Evolutionary conservation across 2,888 invertebrate species (phyloP).

Genomic region (Torymus auratus): DNA sequence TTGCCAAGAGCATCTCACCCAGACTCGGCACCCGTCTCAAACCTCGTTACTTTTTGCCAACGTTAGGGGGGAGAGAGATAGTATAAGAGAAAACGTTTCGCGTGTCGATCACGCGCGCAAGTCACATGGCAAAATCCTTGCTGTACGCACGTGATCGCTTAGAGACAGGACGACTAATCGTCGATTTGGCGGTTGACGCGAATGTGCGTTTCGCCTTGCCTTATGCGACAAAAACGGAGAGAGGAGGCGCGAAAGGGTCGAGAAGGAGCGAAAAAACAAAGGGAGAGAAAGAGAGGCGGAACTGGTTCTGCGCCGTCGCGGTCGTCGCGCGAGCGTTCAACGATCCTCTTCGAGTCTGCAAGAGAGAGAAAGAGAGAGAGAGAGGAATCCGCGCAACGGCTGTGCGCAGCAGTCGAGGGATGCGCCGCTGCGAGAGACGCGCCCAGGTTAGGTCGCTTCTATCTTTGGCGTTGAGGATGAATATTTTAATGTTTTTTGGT

Average conservation of each 20-base stretch:
- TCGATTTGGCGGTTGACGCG: slow-evolving; percentile 42
- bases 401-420: slow-evolving; percentile 26
- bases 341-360: slow-evolving; percentile 23
- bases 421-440: not conserved
- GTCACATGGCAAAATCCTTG: slow-evolving; percentile 4
- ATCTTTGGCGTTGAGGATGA: not conserved
- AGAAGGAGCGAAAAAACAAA: slow-evolving; percentile 34
- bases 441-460: too few species aligned
- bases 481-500: slow-evolving; percentile 9
- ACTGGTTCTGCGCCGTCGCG: slow-evolving; percentile 43
- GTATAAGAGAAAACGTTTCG: slow-evolving; percentile 11
- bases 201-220: too few species aligned
- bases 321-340: slow-evolving; percentile 10
- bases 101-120: not conserved
- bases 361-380: not conserved
- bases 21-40: too few species aligned
- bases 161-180: slow-evolving; percentile 36
- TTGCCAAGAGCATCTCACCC: too few species aligned
- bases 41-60: slow-evolving; percentile 3
- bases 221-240: not conserved
- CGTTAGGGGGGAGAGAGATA: too few species aligned
- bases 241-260: slow-evolving; percentile 50
- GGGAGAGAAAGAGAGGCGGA: slow-evolving; percentile 17
- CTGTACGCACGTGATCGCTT: slow-evolving; percentile 8
- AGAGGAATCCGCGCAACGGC: slow-evolving; percentile 27